These are phyloP conservation scores for Conchocele bisecta DNA, from an alignment of 2,888 invertebrate species.

Conservation along the genomic window DNA sequence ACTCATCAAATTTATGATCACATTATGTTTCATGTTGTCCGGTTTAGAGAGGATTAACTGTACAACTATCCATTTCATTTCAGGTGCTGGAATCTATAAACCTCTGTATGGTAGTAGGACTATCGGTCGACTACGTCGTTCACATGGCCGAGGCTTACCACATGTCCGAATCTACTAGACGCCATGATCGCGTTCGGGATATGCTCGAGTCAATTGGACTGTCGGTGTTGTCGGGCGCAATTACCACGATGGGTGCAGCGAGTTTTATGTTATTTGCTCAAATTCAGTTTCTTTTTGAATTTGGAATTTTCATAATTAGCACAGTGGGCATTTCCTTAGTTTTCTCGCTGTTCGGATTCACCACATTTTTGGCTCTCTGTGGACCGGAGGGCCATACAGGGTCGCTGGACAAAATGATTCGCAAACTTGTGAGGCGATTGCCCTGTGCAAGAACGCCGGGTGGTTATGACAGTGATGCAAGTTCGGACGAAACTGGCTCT, in stretches of 20 bases:
- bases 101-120: conserved; percentile 71
- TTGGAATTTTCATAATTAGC: conserved; percentile 73
- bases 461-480: too few species aligned
- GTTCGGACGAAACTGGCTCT: too few species aligned
- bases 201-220: conserved; percentile 70
- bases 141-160: conserved; percentile 75
- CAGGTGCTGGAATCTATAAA: conserved; percentile 74
- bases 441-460: too few species aligned
- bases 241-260: conserved; percentile 73
- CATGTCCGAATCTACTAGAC: conserved; percentile 52
- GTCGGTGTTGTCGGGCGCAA: conserved; percentile 74
- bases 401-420: too few species aligned
- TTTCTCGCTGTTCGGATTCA: conserved; percentile 70
- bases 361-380: conserved; percentile 63
- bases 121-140: conserved; percentile 75
- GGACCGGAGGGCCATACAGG: conserved; percentile 72
- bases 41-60: too few species aligned
- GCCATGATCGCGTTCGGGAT: conserved; percentile 63
- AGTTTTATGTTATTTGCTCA: conserved; percentile 72
- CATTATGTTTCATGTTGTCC: too few species aligned
- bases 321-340: conserved; percentile 71
- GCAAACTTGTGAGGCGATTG: too few species aligned
- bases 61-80: conserved; percentile 21
- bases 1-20: too few species aligned
- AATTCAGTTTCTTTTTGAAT: conserved; percentile 72